Base-by-base conservation (phyloP, 2,888 invertebrate genomes). In the Rhagonycha fulva region DNA sequence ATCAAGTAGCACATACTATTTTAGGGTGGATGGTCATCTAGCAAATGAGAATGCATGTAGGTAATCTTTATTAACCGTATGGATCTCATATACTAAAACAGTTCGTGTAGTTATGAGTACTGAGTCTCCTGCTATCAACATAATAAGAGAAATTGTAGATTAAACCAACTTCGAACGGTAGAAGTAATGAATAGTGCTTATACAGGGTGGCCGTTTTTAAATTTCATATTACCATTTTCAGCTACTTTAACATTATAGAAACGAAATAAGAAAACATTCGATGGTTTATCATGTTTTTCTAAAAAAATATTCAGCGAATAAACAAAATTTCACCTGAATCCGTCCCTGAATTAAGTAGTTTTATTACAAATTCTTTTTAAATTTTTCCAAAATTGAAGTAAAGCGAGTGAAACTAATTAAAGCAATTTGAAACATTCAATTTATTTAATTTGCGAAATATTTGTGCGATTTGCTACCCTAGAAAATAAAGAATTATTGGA, bases 21-120 rank as follows among this genome's bases (percentile, higher is more conserved):
- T 47, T 47, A 47, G 47, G 47, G 47, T 47, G 47, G n/a, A 47
- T n/a, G 66, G 71, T 24, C 71, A 67, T 60, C 66, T 23, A 19
- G 66, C 66, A 66, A 72, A 72, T 72, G 67, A 26, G 71, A 67
- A 47, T 47, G 47, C 66, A 72, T 72, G 63, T 63, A 47, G 71
- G 66, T 72, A 72, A 72, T 67, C 71, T 72, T 72, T 72, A 72
- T 72, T 72, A 72, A 67, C 47, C 60, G 47, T 61, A 24, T 14
- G 60, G 66, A 66, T 32, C 71, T 72, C 63, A 12, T 72, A 66
- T 66, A 66, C 28, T 26, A 12, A n/a, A 47, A 47, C 7, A 47
- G 12, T 5, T 47, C 5, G 4, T 32, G 32, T 7, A 47, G 47
- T 47, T n/a, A 47, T 7, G 47, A n/a, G n/a, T 47, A 47, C 4